These are phyloP conservation scores for Dioctria linearis DNA, from an alignment of 2,888 invertebrate genomes.

Conservation along the genomic window DNA sequence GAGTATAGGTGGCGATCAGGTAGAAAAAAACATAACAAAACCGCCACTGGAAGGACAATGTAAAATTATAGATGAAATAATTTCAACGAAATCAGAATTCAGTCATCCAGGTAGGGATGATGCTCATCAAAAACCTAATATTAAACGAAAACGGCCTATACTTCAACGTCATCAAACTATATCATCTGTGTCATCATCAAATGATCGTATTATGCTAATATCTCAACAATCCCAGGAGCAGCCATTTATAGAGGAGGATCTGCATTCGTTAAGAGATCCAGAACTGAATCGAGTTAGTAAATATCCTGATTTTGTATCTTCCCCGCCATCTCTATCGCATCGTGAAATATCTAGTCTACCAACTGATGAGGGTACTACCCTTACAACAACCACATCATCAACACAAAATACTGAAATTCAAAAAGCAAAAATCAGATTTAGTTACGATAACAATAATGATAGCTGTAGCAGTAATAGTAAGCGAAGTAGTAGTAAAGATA, in stretches of 20 bases:
- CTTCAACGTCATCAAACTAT: slow-evolving; percentile 68
- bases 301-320: slow-evolving; percentile 33
- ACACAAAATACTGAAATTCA: slow-evolving; percentile 53
- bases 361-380: slow-evolving; percentile 9
- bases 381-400: slow-evolving; percentile 39
- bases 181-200: slow-evolving; percentile 63
- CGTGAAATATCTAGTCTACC: slow-evolving; percentile 33
- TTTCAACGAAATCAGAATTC: slow-evolving; percentile 61
- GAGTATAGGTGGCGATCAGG: slow-evolving; percentile 60
- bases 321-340: slow-evolving; percentile 35
- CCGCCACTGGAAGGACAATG: neutral
- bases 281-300: slow-evolving; percentile 41
- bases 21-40: neutral
- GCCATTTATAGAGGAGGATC: slow-evolving; percentile 35
- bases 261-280: slow-evolving; percentile 28
- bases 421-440: slow-evolving; percentile 57
- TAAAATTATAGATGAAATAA: slow-evolving; percentile 33
- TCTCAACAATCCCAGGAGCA: slow-evolving; percentile 55
- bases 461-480: slow-evolving; percentile 55
- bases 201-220: slow-evolving; percentile 61
- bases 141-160: slow-evolving; percentile 59
- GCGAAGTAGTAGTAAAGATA: slow-evolving; percentile 51
- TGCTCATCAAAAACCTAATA: slow-evolving; percentile 7
- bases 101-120: neutral
- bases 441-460: slow-evolving; percentile 59